Evolutionary conservation across 2,888 invertebrate genomes (phyloP).

Genomic region (Dysmachus trigonus): DNA sequence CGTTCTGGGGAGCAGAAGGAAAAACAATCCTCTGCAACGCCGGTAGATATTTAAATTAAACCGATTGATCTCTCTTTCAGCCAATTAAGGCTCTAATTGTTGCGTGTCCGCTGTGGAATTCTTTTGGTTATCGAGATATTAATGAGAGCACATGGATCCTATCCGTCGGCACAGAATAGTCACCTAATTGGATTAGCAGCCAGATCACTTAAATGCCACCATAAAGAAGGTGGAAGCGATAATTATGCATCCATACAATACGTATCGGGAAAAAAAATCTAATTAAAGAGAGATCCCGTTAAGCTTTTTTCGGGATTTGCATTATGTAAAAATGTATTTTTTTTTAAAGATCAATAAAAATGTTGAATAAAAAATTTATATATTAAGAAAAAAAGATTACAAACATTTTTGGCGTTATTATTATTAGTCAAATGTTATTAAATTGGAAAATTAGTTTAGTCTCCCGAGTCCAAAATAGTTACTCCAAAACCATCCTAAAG

Average conservation of each 20-base stretch:
- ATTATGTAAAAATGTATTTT: neutral
- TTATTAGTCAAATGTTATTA: no score
- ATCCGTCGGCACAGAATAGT: neutral
- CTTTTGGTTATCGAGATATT: neutral
- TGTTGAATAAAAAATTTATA: no score
- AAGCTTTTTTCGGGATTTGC: neutral
- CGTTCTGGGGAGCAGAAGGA: neutral
- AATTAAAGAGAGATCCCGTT: conserved; percentile 1
- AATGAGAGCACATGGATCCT: neutral
- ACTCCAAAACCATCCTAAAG: no score
- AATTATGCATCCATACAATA: neutral
- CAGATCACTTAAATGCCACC: conserved; percentile 3
- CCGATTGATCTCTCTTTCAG: conserved; percentile 10
- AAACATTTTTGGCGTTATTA: no score
- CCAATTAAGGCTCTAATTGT: conserved; percentile 24
- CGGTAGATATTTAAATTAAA: neutral
- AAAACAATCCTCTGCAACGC: neutral
- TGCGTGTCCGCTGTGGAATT: neutral
- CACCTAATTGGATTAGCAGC: conserved; percentile 20
- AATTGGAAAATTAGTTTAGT: no score
- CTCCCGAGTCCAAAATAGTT: no score
- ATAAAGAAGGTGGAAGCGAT: neutral
- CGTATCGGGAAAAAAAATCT: neutral
- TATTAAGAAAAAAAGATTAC: neutral
- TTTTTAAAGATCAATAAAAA: no score